Base-by-base conservation (phyloP, 2,113 vertebrate species). In the Silurus glanis region DNA sequence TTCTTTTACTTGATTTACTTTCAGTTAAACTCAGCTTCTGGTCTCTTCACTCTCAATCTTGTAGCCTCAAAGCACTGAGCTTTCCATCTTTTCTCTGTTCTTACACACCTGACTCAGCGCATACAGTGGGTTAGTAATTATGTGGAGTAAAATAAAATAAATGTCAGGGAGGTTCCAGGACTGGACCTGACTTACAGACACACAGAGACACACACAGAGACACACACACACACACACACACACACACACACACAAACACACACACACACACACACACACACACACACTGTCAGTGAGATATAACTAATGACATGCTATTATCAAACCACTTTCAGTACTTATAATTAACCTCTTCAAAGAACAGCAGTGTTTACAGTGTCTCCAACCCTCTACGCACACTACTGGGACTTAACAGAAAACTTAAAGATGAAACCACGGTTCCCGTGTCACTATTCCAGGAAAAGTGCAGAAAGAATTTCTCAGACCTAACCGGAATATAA, bases 131-230 rank as follows among this genome's bases (percentile, higher is more conserved):
- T 13, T 51, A 1, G 14, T 28, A 6, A 55, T 82, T 66, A 53
- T 25, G 2, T 55, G 14, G 23, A 16, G 7, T 83, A 78, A 84
- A 91, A 87, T 90, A 87, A 83, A 72, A 23, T 53, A 53, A 64
- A 64, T 23, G 23, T 64, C 9, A 9, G 9, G 21, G 5, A n/a
- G 49, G 21, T 51, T 53, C 21, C 72, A 51, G 23, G 19, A 13
- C 47, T n/a, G 4, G 3, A 51, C 9, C 19, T 21, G 28, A 17
- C 25, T 28, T 4, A 67, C 61, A 23, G 6, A 9, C n/a, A 12
- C 9, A 9, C n/a, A 12, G 2, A 9, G 25, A 25, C 25, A 67
- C 25, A 67, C 66, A 67, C 25, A n/a, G n/a, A n/a, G n/a, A 37
- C 23, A 5, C 23, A 13, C 69, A 47, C 6, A 47, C 69, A 37